Evolutionary conservation across 2,888 invertebrate genomes (phyloP), one percentile per base, ranked within the genome.

Genomic region (Junonia oenone): DNA sequence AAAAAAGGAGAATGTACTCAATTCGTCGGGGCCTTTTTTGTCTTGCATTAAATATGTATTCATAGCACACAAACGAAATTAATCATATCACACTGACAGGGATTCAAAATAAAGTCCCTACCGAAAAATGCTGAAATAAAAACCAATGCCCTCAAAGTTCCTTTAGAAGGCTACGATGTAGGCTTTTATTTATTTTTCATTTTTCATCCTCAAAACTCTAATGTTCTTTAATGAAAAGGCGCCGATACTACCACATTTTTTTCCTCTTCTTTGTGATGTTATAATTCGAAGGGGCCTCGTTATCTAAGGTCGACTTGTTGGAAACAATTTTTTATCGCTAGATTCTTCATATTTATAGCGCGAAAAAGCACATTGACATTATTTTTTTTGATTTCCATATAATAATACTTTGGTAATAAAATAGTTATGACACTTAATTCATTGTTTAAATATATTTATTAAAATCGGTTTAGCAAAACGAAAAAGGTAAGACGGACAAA

Each of bases 211-310:
- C 68, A 62, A 74, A 81, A 78, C 78, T 84, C 83, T 85, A 85
- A 87, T 86, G 88, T 84, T 81, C 78, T 79, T 78, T 81, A 81
- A 86, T 83, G 81, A 86, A 86, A 82, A 78, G 81, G 76, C 75
- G 76, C 73, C 81, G 81, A 81, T 82, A 76, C 71, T 71, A 66
- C 68, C 66, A 69, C 65, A 63, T 67, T 73, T 75, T 70, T 71
- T 63, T 58, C 59, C 65, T 52, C 46, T 51, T 38, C 71, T 72
- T 71, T 64, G 63, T 66, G 66, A 71, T 68, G 71, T 74, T 81
- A 74, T 70, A 69, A 76, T 72, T 71, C 75, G 71, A 70, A 68
- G 68, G 68, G 62, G 69, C 68, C 69, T 69, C 73, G 73, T 78
- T 81, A 81, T 73, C 72, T 70, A 71, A 71, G 75, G 73, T 69